A percentile compares a stretch with the other conserved stretches of the same genome.
phyloP scores from a whole-genome alignment of 2,888 invertebrate species.

The Silvanus unidentatus region DNA sequence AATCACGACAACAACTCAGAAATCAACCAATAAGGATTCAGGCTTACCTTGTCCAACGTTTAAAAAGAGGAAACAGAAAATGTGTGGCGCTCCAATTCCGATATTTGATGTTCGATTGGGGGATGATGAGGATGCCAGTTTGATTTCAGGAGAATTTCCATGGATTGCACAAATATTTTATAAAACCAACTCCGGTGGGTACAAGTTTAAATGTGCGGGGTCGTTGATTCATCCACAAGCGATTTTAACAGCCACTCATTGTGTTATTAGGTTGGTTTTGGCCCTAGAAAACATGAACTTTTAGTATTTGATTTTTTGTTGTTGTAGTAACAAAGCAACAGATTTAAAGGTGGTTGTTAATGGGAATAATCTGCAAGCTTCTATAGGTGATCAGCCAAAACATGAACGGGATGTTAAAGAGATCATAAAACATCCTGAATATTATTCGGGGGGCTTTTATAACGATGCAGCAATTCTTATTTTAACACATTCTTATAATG shows the following conservation, averaged over 20 bases:
- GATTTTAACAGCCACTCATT: constrained; percentile 27
- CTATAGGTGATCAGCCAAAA: constrained; percentile 53
- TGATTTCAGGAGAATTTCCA: constrained; percentile 26
- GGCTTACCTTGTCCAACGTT: no score
- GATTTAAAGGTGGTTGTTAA: constrained; percentile 56
- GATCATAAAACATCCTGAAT: constrained; percentile 50
- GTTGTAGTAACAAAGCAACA: constrained; percentile 12
- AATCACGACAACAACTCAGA: no score
- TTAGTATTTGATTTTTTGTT: no score
- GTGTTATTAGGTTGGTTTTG: constrained; percentile 19
- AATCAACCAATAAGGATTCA: no score
- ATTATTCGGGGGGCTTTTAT: constrained; percentile 50
- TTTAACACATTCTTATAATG: constrained; percentile 50
- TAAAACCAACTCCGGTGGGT: constrained; percentile 6
- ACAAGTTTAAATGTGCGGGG: constrained; percentile 22
- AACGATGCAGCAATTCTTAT: constrained; percentile 65
- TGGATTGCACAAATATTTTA: constrained; percentile 27
- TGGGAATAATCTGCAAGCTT: constrained; percentile 68
- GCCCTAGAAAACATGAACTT: no score
- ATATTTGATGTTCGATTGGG: constrained; percentile 21
- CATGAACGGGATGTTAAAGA: constrained; percentile 55
- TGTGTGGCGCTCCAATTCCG: constrained; percentile 20
- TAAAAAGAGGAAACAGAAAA: background rate
- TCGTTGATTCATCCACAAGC: constrained; percentile 28
- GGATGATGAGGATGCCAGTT: constrained; percentile 15